Evolutionary conservation across 2,797 vertebrate genomes (phyloP).

Genomic region (Anas georgica): DNA sequence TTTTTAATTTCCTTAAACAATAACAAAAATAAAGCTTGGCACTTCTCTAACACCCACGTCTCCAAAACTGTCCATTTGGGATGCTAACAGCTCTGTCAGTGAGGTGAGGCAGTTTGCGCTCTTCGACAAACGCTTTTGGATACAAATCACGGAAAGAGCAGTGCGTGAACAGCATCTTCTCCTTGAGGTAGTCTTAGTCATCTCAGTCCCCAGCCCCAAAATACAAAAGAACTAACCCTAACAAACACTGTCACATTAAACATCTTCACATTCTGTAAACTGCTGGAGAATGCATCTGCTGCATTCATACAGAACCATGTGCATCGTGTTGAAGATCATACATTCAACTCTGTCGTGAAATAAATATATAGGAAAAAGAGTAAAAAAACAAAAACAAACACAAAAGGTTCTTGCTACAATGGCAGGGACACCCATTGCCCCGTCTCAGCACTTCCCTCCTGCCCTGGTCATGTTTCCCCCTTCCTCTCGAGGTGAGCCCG

Average conservation of each 20-base stretch:
- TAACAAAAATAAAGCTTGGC: conserved; percentile 29
- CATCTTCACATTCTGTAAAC: conserved; percentile 97
- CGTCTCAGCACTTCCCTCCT: conserved; percentile 23
- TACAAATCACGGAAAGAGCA: conserved; percentile 70
- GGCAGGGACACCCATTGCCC: conserved; percentile 75
- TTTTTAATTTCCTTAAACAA: too few relatives aligned
- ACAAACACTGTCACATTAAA: conserved; percentile 92
- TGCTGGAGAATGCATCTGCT: conserved; percentile 90
- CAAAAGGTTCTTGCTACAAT: conserved; percentile 89
- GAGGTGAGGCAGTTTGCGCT: conserved; percentile 64
- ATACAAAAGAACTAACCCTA: conserved; percentile 89
- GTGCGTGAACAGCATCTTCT: conserved; percentile 83
- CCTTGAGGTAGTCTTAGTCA: conserved; percentile 96
- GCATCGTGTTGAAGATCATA: conserved; percentile 99
- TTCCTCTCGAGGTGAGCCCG: conserved; percentile 64
- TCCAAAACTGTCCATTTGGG: background rate
- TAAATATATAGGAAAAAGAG: conserved; percentile 97
- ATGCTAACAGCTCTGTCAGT: conserved; percentile 19
- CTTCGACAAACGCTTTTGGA: conserved; percentile 54
- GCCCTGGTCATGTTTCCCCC: conserved; percentile 39
- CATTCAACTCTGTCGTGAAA: conserved; percentile 99
- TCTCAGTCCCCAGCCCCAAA: conserved; percentile 82
- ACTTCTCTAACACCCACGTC: conserved; percentile 39
- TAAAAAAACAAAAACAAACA: conserved; percentile 83
- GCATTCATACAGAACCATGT: conserved; percentile 95